Conservation (phyloP, 2,113 vertebrate genomes). For the Gyps fulvus region DNA sequence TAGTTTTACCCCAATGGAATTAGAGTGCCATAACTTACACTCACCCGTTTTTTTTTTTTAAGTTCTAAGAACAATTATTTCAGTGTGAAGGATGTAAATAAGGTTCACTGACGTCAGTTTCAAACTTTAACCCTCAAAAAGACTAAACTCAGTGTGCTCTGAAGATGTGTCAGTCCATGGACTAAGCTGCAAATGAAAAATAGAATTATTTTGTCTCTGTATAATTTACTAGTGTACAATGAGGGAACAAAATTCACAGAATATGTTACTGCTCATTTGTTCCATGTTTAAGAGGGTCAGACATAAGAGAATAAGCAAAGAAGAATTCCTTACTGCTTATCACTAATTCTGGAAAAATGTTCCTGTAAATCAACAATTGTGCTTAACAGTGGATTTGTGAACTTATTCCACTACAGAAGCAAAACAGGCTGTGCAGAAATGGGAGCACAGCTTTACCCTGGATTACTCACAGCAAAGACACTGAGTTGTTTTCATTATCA, state of each 20-base stretch:
- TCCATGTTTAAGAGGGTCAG: not conserved
- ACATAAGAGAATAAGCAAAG: not conserved
- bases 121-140: not conserved
- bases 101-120: not conserved
- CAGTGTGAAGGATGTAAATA: not conserved
- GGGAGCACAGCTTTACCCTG: not conserved
- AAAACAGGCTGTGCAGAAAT: not conserved
- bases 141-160: rapidly evolving
- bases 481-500: not conserved
- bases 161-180: not conserved
- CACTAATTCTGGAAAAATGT: not conserved
- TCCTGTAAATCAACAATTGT: not conserved
- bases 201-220: not conserved
- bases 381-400: not conserved
- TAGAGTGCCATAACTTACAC: not conserved
- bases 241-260: not conserved
- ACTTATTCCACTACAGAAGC: not conserved
- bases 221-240: not conserved
- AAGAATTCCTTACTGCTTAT: not conserved
- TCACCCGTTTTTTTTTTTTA: no score
- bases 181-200: not conserved
- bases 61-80: not conserved
- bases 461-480: not conserved
- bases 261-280: not conserved
- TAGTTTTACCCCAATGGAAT: not conserved